phyloP scores from a whole-genome alignment of 2,888 invertebrate genomes.

The Rotaria magnacalcarata region DNA sequence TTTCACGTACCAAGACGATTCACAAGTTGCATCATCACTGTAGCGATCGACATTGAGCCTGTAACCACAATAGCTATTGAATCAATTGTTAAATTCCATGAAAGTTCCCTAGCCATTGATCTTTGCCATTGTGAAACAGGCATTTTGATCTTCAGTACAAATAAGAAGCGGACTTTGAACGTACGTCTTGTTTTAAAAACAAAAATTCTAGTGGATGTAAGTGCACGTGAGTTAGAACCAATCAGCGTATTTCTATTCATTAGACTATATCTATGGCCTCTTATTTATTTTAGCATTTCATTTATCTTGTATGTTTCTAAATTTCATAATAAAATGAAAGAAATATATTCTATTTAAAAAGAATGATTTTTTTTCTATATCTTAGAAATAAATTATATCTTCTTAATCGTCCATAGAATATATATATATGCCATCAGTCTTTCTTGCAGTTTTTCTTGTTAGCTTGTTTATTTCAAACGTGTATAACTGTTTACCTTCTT shows the following conservation, averaged over 20 bases:
- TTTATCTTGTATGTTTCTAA: no score
- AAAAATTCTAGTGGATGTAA: neutral
- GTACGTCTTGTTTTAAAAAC: neutral
- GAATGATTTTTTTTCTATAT: neutral
- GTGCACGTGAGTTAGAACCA: neutral
- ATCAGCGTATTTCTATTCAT: neutral
- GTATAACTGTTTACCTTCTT: neutral
- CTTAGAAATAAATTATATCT: neutral
- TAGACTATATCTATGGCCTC: neutral
- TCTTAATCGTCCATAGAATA: neutral
- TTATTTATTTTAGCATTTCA: no score
- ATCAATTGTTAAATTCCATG: constrained; percentile 32
- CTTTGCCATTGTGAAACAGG: neutral
- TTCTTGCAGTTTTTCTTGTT: neutral
- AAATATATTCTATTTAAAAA: neutral
- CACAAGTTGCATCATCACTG: neutral
- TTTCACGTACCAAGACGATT: neutral
- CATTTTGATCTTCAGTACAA: neutral
- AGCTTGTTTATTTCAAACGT: neutral
- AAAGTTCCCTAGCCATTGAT: neutral
- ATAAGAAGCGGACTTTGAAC: neutral
- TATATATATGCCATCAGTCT: no score
- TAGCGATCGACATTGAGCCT: neutral
- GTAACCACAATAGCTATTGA: neutral
- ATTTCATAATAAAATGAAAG: neutral